Base-by-base conservation (phyloP, 2,113 vertebrate genomes). In the Zingel zingel region DNA sequence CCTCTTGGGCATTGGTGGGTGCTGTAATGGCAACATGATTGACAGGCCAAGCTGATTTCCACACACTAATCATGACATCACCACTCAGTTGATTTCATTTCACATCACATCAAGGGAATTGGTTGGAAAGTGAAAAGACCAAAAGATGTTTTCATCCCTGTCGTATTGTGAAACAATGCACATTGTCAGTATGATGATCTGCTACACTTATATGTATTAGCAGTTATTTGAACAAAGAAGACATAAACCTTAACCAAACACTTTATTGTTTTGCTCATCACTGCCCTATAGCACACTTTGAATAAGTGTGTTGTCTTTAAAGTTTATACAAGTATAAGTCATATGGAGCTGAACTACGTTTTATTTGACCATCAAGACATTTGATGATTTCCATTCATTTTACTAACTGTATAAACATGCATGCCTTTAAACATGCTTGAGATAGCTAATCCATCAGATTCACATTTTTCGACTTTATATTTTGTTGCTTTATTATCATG, bases 1-100 rank as follows among this genome's bases (percentile, higher is more conserved):
- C 88, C 86, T 86, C 88, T 88, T 90, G 14, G 87, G 78, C 72
- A 80, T 86, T 89, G 84, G 88, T 85, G 90, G 88, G 54, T 56
- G 83, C 83, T 71, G 68, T 59, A 83, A 90, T 84, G 84, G 85
- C n/a, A 74, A 16, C n/a, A 86, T 90, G 90, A 93, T 76, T 92
- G 92, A 90, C 89, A 86, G 83, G 25, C 59, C 45, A 70, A 86
- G 79, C 77, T 88, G 86, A 86, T 88, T 91, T 86, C 64, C 59
- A 81, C 86, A 81, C 86, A 83, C 88, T 89, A 92, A 91, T 91
- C 76, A 79, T 92, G 89, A 92, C 92, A 91, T 93, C 88, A 86
- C 68, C 21, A 39, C 86, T 83, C 70, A 86, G 74, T 74, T 58
- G 45, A 83, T 84, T 86, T 92, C 71, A 79, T 84, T 85, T 89